Conservation (phyloP, 2,797 vertebrate genomes). For the Siniperca obscura region DNA sequence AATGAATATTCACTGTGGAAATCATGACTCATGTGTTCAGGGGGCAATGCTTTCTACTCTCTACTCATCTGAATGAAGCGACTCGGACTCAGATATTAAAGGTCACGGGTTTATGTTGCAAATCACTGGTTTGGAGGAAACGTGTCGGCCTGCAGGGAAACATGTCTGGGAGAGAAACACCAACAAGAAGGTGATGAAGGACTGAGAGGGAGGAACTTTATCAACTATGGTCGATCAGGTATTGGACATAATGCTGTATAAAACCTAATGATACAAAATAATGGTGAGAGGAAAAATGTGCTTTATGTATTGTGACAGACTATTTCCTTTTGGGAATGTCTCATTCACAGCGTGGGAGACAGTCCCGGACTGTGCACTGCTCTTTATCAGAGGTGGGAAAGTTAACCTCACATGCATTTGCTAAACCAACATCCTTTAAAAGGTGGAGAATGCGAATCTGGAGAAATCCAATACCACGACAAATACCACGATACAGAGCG, state of each 20-base stretch:
- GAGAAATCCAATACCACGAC: no score
- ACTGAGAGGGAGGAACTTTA: neutral
- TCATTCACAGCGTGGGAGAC: no score
- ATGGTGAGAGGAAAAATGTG: no score
- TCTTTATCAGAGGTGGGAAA: neutral
- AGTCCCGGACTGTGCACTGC: no score
- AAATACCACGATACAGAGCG: no score
- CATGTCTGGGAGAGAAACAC: neutral
- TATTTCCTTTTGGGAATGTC: no score
- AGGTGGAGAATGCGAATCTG: no score
- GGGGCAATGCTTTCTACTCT: neutral
- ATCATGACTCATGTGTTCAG: neutral
- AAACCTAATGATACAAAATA: no score
- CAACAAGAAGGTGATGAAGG: neutral
- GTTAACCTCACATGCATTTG: neutral
- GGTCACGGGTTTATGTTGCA: neutral
- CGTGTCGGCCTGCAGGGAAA: neutral
- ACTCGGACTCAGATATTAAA: neutral
- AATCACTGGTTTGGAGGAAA: conserved; percentile 6
- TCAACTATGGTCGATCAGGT: neutral
- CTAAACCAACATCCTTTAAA: no score
- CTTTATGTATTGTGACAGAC: no score
- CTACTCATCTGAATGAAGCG: neutral
- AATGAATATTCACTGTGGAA: conserved; percentile 8
- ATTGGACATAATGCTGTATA: neutral